These are phyloP conservation scores for Whitmania pigra DNA, from an alignment of 1,140 invertebrate species.

Conservation along the genomic window DNA sequence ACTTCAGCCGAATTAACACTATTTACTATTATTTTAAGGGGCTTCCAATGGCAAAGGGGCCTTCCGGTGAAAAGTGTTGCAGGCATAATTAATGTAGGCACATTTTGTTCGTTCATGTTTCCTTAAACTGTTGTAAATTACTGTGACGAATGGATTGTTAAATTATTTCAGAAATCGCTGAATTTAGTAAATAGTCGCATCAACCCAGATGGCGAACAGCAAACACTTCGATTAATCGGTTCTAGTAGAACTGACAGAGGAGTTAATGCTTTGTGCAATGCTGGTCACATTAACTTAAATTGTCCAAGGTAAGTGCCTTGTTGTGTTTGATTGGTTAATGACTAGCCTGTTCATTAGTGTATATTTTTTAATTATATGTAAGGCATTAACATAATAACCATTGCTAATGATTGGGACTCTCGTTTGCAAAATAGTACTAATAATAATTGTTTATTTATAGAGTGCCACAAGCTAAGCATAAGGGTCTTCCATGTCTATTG, in stretches of 20 bases:
- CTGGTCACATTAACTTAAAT: background rate
- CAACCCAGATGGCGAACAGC: background rate
- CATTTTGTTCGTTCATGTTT: background rate
- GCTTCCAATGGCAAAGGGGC: background rate
- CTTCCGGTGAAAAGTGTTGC: background rate
- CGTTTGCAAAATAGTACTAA: background rate
- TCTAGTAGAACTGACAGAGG: slow-evolving; percentile 1
- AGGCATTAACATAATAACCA: no score
- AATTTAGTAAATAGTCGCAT: no score
- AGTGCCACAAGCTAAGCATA: no score
- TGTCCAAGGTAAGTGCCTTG: background rate
- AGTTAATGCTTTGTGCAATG: slow-evolving; percentile 8
- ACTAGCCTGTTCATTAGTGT: no score
- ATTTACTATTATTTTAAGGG: slow-evolving; percentile 1
- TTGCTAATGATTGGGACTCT: background rate
- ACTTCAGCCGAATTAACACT: background rate
- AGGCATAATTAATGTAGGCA: background rate
- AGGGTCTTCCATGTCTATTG: no score
- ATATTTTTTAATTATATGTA: no score
- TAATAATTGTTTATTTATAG: no score
- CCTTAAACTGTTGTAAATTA: no score
- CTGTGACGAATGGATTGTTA: no score
- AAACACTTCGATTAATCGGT: background rate
- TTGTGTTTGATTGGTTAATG: no score
- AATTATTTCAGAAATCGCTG: no score